Evolutionary conservation across 2,797 vertebrate species (phyloP).

Genomic region (Nannoperca obscura): DNA sequence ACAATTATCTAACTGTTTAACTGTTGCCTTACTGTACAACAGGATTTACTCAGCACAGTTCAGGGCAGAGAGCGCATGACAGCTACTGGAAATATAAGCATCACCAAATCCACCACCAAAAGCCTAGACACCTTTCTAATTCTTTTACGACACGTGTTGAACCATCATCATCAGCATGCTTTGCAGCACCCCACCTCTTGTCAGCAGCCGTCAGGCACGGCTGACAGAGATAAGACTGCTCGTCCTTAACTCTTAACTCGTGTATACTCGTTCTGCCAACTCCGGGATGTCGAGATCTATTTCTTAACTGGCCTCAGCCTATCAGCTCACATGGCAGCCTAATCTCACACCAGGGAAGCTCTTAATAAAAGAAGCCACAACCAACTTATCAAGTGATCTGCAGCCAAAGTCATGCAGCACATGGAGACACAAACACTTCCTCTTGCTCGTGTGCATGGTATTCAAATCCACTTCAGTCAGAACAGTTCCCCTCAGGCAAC

Average conservation of each 20-base stretch:
- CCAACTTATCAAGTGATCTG: constrained; percentile 60
- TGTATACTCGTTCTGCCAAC: constrained; percentile 49
- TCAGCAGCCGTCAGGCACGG: constrained; percentile 65
- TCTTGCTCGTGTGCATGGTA: constrained; percentile 52
- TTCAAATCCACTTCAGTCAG: constrained; percentile 61
- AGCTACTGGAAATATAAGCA: constrained; percentile 23
- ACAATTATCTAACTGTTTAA: constrained; percentile 51
- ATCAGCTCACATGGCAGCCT: constrained; percentile 60
- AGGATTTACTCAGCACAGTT: constrained; percentile 29
- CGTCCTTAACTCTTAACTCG: constrained; percentile 57
- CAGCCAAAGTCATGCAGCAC: constrained; percentile 40
- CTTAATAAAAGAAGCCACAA: constrained; percentile 55
- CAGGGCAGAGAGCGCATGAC: constrained; percentile 14
- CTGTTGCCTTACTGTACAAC: constrained; percentile 34
- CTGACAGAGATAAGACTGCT: constrained; percentile 68
- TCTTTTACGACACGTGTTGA: constrained; percentile 37
- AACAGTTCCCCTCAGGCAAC: constrained; percentile 21
- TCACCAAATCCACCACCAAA: constrained; percentile 25
- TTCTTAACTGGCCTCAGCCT: constrained; percentile 48
- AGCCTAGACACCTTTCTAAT: constrained; percentile 28
- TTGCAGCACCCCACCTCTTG: constrained; percentile 43
- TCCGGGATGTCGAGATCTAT: constrained; percentile 44
- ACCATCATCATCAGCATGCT: not conserved
- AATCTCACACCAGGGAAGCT: constrained; percentile 63
- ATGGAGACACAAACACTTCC: constrained; percentile 48